phyloP scores from a whole-genome alignment of 2,888 invertebrate species.

The Plagiodera versicolora region DNA sequence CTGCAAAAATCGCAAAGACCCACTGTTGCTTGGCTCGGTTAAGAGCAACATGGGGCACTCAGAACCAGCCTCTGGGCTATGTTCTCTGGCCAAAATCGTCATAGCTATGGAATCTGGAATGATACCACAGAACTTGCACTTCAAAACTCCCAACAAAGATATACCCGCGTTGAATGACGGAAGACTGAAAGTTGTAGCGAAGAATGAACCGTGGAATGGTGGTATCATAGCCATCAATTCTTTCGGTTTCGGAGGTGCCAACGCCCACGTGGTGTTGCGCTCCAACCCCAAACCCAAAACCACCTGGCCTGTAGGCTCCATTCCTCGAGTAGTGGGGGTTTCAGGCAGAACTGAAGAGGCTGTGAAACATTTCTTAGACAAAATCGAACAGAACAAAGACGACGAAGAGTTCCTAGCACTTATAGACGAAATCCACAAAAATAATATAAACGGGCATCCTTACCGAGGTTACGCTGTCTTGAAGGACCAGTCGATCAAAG shows the following conservation, averaged over 20 bases:
- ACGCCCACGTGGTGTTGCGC: constrained; percentile 86
- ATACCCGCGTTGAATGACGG: constrained; percentile 91
- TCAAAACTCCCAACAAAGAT: constrained; percentile 80
- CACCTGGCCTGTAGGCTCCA: constrained; percentile 59
- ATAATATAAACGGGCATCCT: constrained; percentile 73
- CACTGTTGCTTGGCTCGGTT: constrained; percentile 91
- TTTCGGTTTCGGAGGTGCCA: constrained; percentile 98
- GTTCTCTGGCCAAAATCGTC: constrained; percentile 87
- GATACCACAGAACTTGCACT: constrained; percentile 93
- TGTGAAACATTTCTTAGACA: constrained; percentile 66
- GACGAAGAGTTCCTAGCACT: constrained; percentile 78
- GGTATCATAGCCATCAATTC: constrained; percentile 94
- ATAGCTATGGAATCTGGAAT: constrained; percentile 90
- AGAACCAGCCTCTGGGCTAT: constrained; percentile 90
- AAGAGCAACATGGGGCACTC: constrained; percentile 99
- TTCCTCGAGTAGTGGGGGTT: constrained; percentile 72
- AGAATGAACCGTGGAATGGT: constrained; percentile 82
- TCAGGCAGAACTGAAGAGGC: constrained; percentile 87
- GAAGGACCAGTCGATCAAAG: constrained; percentile 57
- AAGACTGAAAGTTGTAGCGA: constrained; percentile 84
- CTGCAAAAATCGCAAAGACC: constrained; percentile 76
- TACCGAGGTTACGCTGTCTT: constrained; percentile 81
- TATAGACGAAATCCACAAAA: constrained; percentile 72
- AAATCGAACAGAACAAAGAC: constrained; percentile 61
- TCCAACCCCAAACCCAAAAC: constrained; percentile 74